Evolutionary conservation across 2,113 vertebrate genomes (phyloP).

Genomic region (Morone chrysops): DNA sequence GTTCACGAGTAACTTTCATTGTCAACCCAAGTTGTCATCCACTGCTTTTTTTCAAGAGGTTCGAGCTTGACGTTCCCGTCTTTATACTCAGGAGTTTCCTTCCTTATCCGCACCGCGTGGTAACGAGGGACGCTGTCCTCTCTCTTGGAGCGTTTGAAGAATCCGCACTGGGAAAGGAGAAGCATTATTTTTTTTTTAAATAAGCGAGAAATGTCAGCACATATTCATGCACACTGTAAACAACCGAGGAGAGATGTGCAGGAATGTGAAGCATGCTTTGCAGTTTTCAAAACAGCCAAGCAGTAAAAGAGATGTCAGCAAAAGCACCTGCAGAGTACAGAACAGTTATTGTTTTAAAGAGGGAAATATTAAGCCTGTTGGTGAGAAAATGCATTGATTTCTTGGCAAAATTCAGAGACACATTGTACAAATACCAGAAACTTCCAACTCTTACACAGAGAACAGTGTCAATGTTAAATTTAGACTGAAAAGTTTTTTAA

Average conservation of each 20-base stretch:
- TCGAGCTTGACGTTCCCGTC: conserved; percentile 85
- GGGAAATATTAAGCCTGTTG: conserved; percentile 42
- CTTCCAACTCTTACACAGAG: neutral
- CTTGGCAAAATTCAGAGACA: conserved; percentile 65
- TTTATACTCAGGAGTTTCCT: conserved; percentile 87
- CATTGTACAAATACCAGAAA: conserved; percentile 41
- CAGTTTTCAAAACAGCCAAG: conserved; percentile 47
- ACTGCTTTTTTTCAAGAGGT: conserved; percentile 90
- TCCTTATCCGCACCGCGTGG: conserved; percentile 94
- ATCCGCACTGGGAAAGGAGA: conserved; percentile 89
- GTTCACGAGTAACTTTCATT: conserved; percentile 92
- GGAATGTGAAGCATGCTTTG: conserved; percentile 71
- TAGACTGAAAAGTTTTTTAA: neutral
- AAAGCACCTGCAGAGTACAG: conserved; percentile 55
- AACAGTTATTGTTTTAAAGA: neutral
- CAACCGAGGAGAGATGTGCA: neutral
- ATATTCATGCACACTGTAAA: neutral
- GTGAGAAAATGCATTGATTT: conserved; percentile 27
- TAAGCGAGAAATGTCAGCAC: neutral
- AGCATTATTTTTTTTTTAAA: conserved; percentile 5
- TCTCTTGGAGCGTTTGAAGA: conserved; percentile 95
- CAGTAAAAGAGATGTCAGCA: conserved; percentile 47
- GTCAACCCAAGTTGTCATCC: conserved; percentile 95
- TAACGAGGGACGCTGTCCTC: conserved; percentile 93
- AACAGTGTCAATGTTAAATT: neutral